Base-by-base conservation (phyloP, 2,113 vertebrate genomes). In the Redunca redunca region DNA sequence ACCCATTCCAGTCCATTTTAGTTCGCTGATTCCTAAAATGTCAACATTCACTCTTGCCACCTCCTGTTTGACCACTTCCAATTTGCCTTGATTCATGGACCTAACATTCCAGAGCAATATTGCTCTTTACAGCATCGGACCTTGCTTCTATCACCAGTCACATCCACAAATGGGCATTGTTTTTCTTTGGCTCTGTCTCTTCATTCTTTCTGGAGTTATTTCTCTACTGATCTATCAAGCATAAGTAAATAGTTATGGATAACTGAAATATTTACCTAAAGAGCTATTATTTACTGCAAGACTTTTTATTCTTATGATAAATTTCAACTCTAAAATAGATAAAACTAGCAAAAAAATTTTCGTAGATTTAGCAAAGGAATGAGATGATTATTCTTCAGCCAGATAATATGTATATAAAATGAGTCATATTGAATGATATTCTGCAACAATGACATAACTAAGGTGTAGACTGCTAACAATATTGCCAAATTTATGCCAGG, bases 181-280 rank as follows among this genome's bases (percentile, higher is more conserved):
- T 64, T 64, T 64, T 64, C 30, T n/a, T 17, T 64, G 30, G 30
- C 30, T 64, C 62, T 17, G 30, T n/a, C 62, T 64, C 33, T n/a
- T n/a, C 30, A 17, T 64, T n/a, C 62, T 64, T 64, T n/a, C 30
- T 17, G 30, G 3, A n/a, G 33, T 64, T 64, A 17, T 64, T 64
- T n/a, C 62, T n/a, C 62, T 7, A n/a, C 15, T 64, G 62, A 78
- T 93, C 40, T 48, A 84, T 28, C 43, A 85, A 90, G 15, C 19
- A 5, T 71, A 81, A 87, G 52, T 87, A 86, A 91, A 95, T 86
- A 52, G 11, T 46, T 91, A 46, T 13, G 1, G n/a, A 33, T 60
- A 62, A 90, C 25, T 93, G 52, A 96, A 80, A 77, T 95, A 91
- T 90, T 92, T 92, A 88, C 62, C 77, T 64, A 89, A 50, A 60